These are phyloP conservation scores for Mercenaria mercenaria DNA, from an alignment of 1,140 invertebrate genomes.

Conservation along the genomic window DNA sequence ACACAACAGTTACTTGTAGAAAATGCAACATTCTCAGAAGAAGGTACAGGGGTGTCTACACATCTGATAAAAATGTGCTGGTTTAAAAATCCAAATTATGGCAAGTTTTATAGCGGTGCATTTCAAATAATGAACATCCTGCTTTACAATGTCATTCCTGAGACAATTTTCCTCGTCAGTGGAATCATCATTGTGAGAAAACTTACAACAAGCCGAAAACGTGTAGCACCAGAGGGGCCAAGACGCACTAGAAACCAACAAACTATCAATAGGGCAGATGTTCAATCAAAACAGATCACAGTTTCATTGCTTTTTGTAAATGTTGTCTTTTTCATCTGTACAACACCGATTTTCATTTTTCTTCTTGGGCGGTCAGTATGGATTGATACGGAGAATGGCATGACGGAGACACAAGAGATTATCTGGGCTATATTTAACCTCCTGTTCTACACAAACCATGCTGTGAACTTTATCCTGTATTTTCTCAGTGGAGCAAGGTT, in stretches of 20 bases:
- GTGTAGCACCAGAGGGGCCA: too few species aligned
- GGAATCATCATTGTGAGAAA: background rate
- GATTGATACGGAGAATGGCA: background rate
- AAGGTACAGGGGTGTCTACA: background rate
- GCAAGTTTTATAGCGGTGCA: background rate
- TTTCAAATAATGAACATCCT: background rate
- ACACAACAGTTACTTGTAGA: too few species aligned
- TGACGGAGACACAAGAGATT: constrained; percentile 1
- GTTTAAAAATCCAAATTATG: background rate
- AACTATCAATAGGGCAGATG: background rate
- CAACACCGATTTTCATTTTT: background rate
- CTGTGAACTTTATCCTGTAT: constrained; percentile 31
- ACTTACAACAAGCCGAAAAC: background rate
- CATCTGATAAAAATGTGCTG: background rate
- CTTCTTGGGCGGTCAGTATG: background rate
- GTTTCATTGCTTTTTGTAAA: background rate
- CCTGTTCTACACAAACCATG: constrained; percentile 3
- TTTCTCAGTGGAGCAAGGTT: constrained; percentile 25
- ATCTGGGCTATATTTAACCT: background rate
- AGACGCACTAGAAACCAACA: too few species aligned
- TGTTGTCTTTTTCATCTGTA: background rate
- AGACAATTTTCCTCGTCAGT: background rate
- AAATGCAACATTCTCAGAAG: background rate
- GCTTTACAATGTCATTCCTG: background rate
- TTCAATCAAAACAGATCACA: background rate